Base-by-base conservation (phyloP, 2,888 invertebrate species). In the Orthonychiurus folsomi region DNA sequence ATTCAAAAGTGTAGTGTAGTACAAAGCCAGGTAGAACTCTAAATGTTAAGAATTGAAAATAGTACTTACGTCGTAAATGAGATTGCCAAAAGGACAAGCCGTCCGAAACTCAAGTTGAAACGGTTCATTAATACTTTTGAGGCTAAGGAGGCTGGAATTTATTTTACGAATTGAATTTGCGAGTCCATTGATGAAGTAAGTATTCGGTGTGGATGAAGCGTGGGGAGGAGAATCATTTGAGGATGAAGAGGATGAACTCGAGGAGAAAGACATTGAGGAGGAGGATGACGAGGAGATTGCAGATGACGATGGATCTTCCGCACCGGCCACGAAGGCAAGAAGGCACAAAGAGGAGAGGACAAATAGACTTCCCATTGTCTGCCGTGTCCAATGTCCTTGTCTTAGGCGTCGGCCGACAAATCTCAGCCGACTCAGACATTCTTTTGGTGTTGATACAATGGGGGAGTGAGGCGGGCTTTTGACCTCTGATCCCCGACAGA, bases 31-130 rank as follows among this genome's bases (percentile, higher is more conserved):
- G n/a, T n/a, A n/a, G n/a, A n/a, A n/a, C n/a, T n/a, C n/a, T n/a
- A n/a, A n/a, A n/a, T n/a, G n/a, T n/a, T n/a, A n/a, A n/a, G n/a
- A n/a, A n/a, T n/a, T n/a, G 3, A n/a, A n/a, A n/a, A n/a, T n/a
- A n/a, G 23, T 37, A 69, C 69, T 72, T 68, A 72, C 72, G 58
- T 68, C 66, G 61, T 68, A 65, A 52, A 72, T 62, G 48, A 72
- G 65, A 64, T 70, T 72, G 56, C 69, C 68, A 50, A 68, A 70
- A 18, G 70, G 64, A 54, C 72, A 72, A 1, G 65, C 65, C 20
- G 72, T 72, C 58, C 70, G 62, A 28, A 68, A 72, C 54, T 68
- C 66, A 3, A 72, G 61, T 56, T 67, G 63, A 56, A 70, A 69
- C 12, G 66, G 67, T 55, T 65, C 64, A 50, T 66, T 55, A 48